Percentiles rank a stretch among this genome's conserved stretches.
Evolutionary conservation across 2,113 vertebrate genomes (phyloP).

Genomic region (Garra rufa): DNA sequence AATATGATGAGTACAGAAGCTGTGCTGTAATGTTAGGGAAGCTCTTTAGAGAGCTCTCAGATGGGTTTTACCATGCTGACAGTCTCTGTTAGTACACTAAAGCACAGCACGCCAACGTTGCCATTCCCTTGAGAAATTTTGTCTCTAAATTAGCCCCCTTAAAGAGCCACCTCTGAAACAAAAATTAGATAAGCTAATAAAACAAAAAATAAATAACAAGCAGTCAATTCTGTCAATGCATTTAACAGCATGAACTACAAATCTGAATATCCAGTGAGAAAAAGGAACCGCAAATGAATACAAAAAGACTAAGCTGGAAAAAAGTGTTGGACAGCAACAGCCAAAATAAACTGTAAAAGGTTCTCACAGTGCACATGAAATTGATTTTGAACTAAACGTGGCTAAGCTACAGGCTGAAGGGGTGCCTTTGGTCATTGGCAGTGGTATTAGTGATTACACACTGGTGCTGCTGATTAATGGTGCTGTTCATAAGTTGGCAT

Average conservation of each 20-base stretch:
- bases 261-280: not conserved
- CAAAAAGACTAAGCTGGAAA: not conserved
- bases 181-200: not conserved
- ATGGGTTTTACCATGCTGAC: not conserved
- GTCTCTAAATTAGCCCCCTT: not conserved
- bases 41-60: not conserved
- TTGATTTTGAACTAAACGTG: conserved; percentile 2
- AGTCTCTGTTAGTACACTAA: not conserved
- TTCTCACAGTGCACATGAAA: not conserved
- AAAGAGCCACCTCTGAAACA: not conserved
- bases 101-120: not conserved
- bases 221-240: not conserved
- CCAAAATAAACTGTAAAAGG: not conserved
- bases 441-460: conserved; percentile 3
- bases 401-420: not conserved
- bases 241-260: not conserved
- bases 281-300: not conserved
- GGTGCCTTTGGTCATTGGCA: conserved; percentile 2
- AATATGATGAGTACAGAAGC: not conserved
- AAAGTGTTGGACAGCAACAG: not conserved
- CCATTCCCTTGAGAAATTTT: not conserved
- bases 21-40: not conserved
- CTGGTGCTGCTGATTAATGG: conserved; percentile 37
- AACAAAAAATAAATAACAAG: not conserved
- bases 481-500: conserved; percentile 1